Evolutionary conservation across 2,797 vertebrate species (phyloP), one percentile per base, ranked within the genome.

Genomic region (Salarias fasciatus): DNA sequence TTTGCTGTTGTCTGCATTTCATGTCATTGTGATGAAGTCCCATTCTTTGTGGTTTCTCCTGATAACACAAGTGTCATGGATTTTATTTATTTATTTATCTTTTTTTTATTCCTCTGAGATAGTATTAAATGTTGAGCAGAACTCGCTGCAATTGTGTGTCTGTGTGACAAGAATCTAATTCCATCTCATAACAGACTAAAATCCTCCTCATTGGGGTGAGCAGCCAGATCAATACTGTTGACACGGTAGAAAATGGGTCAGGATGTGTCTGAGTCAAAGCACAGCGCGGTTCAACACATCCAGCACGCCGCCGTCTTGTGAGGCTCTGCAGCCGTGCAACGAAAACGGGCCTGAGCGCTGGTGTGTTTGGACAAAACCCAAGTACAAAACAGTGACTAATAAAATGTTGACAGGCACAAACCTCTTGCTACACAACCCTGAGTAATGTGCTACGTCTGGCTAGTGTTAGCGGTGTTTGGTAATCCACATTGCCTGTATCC

Each of bases 241-340:
- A 87, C 75, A 75, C 80, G 74, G 74, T 75, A 63, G 82, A 82
- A 90, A 87, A 87, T 82, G 69, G 81, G 79, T 84, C 74, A 77
- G 58, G 75, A 90, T 80, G 72, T 78, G 63, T 76, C 42, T 63
- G 73, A 82, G 73, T 79, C 66, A 73, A 73, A 65, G 65, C 71
- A n/a, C n/a, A 69, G 62, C 53, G 36, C 48, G 33, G 69, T 63
- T 48, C 48, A 65, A 63, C 75, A 72, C 52, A 72, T 73, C 65
- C 75, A 77, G 48, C 60, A 50, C 49, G 52, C 65, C 48, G 56
- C 31, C 50, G 58, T 53, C 74, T 77, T 70, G 42, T 64, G 65
- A 79, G 58, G 72, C 46, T 53, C 33, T 14, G 28, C 63, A 72
- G 73, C 53, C 56, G 42, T 8, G 47, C 60, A 71, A 58, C 14